A percentile compares a stretch with the other conserved stretches of the same genome.
These are phyloP conservation scores for Morone saxatilis DNA, from an alignment of 2,113 vertebrate species.

Conservation along the genomic window DNA sequence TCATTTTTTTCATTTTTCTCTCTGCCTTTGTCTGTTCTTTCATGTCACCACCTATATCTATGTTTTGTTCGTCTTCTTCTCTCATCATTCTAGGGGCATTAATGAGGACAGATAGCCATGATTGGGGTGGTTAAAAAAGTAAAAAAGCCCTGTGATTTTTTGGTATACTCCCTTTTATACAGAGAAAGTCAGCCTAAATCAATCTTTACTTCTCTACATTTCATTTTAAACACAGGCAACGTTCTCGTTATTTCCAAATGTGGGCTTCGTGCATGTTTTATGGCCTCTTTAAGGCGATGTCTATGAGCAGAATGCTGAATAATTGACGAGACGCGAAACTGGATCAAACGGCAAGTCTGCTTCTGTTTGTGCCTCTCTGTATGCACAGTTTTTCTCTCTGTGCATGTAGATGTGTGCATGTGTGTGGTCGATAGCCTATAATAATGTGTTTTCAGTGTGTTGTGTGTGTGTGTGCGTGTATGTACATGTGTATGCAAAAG, in stretches of 20 bases:
- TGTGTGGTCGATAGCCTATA: slow-evolving; percentile 21
- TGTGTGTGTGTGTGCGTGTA: slow-evolving; percentile 9
- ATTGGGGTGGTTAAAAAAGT: slow-evolving; percentile 3
- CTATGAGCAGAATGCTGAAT: slow-evolving; percentile 83
- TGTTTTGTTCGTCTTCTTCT: not conserved
- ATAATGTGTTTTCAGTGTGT: slow-evolving; percentile 12
- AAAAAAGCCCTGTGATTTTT: slow-evolving; percentile 35
- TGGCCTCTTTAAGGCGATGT: slow-evolving; percentile 80
- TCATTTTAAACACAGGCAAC: slow-evolving; percentile 76
- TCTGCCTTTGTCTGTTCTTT: not conserved
- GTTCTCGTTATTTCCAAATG: slow-evolving; percentile 80
- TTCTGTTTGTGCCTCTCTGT: slow-evolving; percentile 74
- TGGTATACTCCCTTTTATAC: not conserved
- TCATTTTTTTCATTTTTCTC: no score
- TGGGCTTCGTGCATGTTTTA: slow-evolving; percentile 79
- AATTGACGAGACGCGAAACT: slow-evolving; percentile 80
- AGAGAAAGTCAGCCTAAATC: slow-evolving; percentile 60
- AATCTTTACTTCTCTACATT: slow-evolving; percentile 68
- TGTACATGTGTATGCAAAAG: not conserved
- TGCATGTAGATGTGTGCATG: slow-evolving; percentile 26
- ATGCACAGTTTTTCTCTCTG: slow-evolving; percentile 49
- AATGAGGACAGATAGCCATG: no score
- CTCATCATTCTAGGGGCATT: not conserved
- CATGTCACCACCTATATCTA: slow-evolving; percentile 2
- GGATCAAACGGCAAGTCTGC: slow-evolving; percentile 80